Evolutionary conservation across 2,113 vertebrate genomes (phyloP), one percentile per base, ranked within the genome.

Genomic region (Perccottus glenii): DNA sequence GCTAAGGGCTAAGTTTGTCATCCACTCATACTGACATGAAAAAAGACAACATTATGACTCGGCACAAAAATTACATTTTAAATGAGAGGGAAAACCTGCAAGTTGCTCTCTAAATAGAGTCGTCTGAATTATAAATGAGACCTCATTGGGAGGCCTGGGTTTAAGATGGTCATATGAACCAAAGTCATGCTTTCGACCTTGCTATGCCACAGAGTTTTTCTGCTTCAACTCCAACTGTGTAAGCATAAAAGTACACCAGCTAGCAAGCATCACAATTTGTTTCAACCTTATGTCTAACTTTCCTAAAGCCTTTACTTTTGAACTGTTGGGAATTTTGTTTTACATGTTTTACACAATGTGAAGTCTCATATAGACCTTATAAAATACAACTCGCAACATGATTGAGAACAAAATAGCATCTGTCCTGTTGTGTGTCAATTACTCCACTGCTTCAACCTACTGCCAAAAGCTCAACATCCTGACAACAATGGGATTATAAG

Each of bases 91-190:
- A 65, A 38, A 70, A 66, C 9, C 27, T 66, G 36, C 15, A 62
- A 67, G 59, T 14, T 14, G 55, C 56, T 27, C 40, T 76, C 70
- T 66, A 67, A 73, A 53, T 73, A 44, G 47, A 47, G 8, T 32
- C 5, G 14, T 71, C 6, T 80, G 67, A 80, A 75, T 75, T 58
- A 75, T 70, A 52, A 16, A 80, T 71, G 55, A 68, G 16, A n/a
- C 8, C 48, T 38, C 27, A 33, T 47, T 70, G 65, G 49, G 59
- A 66, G 27, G 16, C 71, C 81, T 73, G 38, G 47, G 19, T 60
- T 55, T 65, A 47, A 59, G 76, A 58, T 74, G 64, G 77, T 83
- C 70, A 73, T 36, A 60, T 70, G 75, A 68, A 45, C 57, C 63
- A 70, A 73, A 70, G 68, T 77, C 75, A 52, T 47, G 52, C 70